These are phyloP conservation scores for Monoplex corrugatus DNA, from an alignment of 2,888 invertebrate genomes.

Conservation along the genomic window DNA sequence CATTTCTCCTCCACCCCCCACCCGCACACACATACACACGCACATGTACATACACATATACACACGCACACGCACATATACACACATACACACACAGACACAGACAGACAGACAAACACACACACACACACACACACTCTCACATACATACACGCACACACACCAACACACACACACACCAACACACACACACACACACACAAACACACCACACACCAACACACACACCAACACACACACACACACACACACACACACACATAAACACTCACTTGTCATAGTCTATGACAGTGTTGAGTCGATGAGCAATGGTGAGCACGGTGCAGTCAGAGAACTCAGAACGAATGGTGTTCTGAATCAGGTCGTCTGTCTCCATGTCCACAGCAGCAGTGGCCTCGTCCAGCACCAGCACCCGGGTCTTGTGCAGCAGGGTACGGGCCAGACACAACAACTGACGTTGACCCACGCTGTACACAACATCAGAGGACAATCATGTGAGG, in stretches of 20 bases:
- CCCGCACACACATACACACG: slow-evolving; percentile 14
- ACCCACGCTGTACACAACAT: slow-evolving; percentile 35
- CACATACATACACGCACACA: no score
- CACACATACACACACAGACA: slow-evolving; percentile 11
- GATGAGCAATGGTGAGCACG: slow-evolving; percentile 16
- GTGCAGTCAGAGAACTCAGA: slow-evolving; percentile 6
- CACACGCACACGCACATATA: slow-evolving; percentile 18
- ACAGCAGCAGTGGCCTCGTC: slow-evolving; percentile 37
- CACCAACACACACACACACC: neutral
- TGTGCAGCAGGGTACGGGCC: slow-evolving; percentile 46
- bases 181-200: no score
- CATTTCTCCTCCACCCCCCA: no score
- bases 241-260: neutral
- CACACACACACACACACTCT: no score
- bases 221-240: neutral
- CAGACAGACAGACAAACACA: no score
- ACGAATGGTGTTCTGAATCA: neutral
- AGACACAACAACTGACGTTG: slow-evolving; percentile 51
- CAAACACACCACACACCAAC: no score
- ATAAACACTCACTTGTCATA: slow-evolving; percentile 3
- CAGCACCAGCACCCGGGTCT: slow-evolving; percentile 43
- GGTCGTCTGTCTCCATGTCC: slow-evolving; percentile 29
- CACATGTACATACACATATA: slow-evolving; percentile 10
- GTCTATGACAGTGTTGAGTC: slow-evolving; percentile 32
- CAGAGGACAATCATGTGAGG: neutral